phyloP scores from a whole-genome alignment of 1,140 invertebrate species.

The Hypothenemus hampei region DNA sequence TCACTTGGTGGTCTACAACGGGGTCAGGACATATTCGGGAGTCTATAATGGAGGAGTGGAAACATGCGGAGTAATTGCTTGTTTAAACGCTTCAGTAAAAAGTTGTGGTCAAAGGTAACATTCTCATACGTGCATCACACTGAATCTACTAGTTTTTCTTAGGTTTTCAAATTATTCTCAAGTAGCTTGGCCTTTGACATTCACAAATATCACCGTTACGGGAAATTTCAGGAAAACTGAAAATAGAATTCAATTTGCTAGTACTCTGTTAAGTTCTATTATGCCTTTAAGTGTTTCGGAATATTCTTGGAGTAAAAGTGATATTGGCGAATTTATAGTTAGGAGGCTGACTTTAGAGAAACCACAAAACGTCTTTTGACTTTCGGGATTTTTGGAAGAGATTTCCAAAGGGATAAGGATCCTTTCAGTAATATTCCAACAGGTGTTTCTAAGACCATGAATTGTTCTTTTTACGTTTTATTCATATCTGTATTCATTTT shows the following conservation, averaged over 20 bases:
- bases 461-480: not conserved
- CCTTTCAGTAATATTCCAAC: slow-evolving; percentile 11
- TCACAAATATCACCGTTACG: slow-evolving; percentile 23
- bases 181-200: slow-evolving; percentile 31
- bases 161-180: slow-evolving; percentile 31
- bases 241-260: slow-evolving; percentile 29
- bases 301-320: slow-evolving; percentile 25
- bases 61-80: slow-evolving; percentile 50
- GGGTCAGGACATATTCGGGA: slow-evolving; percentile 43
- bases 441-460: not conserved
- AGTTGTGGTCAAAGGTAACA: slow-evolving; percentile 46
- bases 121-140: not conserved
- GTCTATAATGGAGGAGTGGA: slow-evolving; percentile 46
- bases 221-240: slow-evolving; percentile 22
- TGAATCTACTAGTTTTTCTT: not conserved
- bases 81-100: slow-evolving; percentile 43
- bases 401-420: slow-evolving; percentile 30
- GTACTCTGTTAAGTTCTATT: slow-evolving; percentile 30
- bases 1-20: slow-evolving; percentile 48
- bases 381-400: slow-evolving; percentile 34
- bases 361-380: slow-evolving; percentile 28
- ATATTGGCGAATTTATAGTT: not conserved
- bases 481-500: too few relatives aligned
- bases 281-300: slow-evolving; percentile 19
- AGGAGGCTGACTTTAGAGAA: slow-evolving; percentile 16